Conservation (phyloP, 2,888 invertebrate species). For the Lithophane leautieri region DNA sequence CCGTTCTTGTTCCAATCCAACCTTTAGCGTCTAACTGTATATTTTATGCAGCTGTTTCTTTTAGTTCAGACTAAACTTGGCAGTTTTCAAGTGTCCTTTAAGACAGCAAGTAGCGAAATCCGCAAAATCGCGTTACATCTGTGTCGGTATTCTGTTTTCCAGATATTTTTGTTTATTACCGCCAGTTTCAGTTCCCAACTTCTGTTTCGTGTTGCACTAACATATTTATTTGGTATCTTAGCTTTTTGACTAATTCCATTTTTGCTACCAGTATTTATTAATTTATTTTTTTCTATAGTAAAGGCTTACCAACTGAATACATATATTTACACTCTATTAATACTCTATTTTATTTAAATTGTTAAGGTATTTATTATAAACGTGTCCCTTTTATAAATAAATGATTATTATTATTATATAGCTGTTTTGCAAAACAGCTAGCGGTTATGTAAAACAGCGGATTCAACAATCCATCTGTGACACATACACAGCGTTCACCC, state of each 20-base stretch:
- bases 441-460: too few species aligned
- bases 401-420: too few species aligned
- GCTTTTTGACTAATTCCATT: not conserved
- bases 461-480: too few species aligned
- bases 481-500: not conserved
- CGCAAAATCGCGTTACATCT: slow-evolving; percentile 70
- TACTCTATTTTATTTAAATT: too few species aligned
- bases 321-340: too few species aligned
- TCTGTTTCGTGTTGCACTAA: not conserved
- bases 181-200: not conserved
- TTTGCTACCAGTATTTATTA: not conserved
- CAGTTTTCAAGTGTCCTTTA: slow-evolving; percentile 72
- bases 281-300: not conserved
- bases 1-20: slow-evolving; percentile 42
- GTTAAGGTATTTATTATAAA: too few species aligned
- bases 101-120: slow-evolving; percentile 72
- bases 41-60: slow-evolving; percentile 56
- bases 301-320: not conserved
- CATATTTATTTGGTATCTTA: not conserved
- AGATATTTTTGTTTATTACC: not conserved
- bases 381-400: too few species aligned
- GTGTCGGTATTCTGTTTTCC: slow-evolving; percentile 66
- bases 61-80: slow-evolving; percentile 67
- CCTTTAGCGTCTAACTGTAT: slow-evolving; percentile 31
- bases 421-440: too few species aligned